A percentile compares a stretch with the other conserved stretches of the same genome.
These are phyloP conservation scores for Arctia plantaginis DNA, from an alignment of 2,888 invertebrate genomes.

Conservation along the genomic window DNA sequence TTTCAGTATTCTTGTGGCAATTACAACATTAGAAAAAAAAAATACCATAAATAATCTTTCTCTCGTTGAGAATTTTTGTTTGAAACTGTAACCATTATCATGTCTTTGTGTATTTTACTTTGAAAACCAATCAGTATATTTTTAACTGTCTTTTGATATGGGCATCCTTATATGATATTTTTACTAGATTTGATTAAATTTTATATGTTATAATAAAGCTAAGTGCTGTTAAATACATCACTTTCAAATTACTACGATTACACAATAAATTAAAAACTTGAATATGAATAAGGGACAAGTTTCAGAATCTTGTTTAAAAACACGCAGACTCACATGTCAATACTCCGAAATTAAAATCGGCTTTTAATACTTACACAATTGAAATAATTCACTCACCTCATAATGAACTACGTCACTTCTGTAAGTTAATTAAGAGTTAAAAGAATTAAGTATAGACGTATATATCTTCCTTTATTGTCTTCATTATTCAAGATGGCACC, in stretches of 20 bases:
- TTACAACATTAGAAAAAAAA: not conserved
- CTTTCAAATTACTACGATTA: not conserved
- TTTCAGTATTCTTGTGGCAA: slow-evolving; percentile 7
- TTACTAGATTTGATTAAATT: too few relatives aligned
- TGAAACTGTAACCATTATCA: not conserved
- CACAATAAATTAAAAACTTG: too few relatives aligned
- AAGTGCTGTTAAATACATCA: too few relatives aligned
- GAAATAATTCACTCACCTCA: not conserved
- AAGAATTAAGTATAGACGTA: not conserved
- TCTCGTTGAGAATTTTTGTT: not conserved
- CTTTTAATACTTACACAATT: not conserved
- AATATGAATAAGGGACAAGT: not conserved
- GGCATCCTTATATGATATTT: too few relatives aligned
- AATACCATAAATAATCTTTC: not conserved
- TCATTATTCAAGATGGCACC: not conserved
- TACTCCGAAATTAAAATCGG: not conserved
- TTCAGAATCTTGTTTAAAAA: not conserved
- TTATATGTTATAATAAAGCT: not conserved
- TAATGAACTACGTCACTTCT: not conserved
- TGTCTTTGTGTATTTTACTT: not conserved
- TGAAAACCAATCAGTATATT: not conserved
- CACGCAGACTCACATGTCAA: too few relatives aligned
- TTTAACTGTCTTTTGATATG: not conserved
- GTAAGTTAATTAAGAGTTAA: not conserved
- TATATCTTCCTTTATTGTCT: not conserved